Base-by-base conservation (phyloP, 2,113 vertebrate species). In the Oreochromis niloticus region DNA sequence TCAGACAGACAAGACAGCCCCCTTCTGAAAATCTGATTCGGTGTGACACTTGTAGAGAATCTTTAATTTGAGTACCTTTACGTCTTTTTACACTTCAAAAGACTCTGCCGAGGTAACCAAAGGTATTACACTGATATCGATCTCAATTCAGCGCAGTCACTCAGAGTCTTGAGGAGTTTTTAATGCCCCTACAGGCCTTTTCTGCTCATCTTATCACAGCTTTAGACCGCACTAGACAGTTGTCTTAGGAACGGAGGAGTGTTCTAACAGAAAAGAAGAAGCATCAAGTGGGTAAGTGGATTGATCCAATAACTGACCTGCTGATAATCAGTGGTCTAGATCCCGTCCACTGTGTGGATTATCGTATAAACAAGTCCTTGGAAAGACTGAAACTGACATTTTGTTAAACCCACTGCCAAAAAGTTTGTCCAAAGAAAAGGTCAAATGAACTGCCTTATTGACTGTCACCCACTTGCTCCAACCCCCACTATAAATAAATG, bases 141-240 rank as follows among this genome's bases (percentile, higher is more conserved):
- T 96, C 94, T 89, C 68, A 91, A 96, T 93, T 93, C 82, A 85
- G 79, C 8, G 17, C 91, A 87, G 92, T 93, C 92, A 90, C 91
- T 95, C 92, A 90, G 79, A 91, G 84, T 87, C 83, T 30, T 68
- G 68, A 36, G 30, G 30, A 85, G 46, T 78, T 48, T 82, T 82
- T 59, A 82, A 87, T 52, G 46, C 73, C 27, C 73, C 10, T 52
- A 34, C 73, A 48, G 79, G 73, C 50, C 73, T 92, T 92, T 93
- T 90, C 66, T 93, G 88, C 63, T 93, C 85, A 68, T 93, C 89
- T 89, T 63, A 90, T 89, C 88, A 34, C 54, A 56, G 83, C 55
- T 56, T 86, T 13, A 36, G 80, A 87, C 55, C 79, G 19, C 55
- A 91, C 89, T 84, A 91, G 11, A 94, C 61, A 61, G 39, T 24